phyloP scores from a whole-genome alignment of 2,888 invertebrate genomes.

The Geophilus truncorum region DNA sequence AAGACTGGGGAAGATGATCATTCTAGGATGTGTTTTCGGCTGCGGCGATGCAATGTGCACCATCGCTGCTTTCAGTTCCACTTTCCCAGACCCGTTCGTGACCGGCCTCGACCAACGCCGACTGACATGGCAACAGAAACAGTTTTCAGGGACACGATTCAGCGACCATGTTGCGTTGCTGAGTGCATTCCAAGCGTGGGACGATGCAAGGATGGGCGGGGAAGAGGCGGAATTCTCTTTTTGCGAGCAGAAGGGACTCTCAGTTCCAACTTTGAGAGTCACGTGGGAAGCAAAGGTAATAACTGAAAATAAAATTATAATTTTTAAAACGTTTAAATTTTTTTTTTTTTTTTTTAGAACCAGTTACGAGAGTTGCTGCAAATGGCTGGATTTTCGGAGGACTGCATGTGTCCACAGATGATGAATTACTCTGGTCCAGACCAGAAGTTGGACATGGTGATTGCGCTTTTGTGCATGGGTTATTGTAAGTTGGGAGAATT shows the following conservation, averaged over 20 bases:
- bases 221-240: slow-evolving; percentile 68
- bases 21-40: slow-evolving; percentile 76
- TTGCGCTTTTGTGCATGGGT: slow-evolving; percentile 81
- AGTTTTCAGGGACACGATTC: slow-evolving; percentile 75
- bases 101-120: slow-evolving; percentile 56
- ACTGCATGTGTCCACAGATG: not conserved
- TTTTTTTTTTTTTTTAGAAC: slow-evolving; percentile 49
- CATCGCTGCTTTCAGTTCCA: slow-evolving; percentile 91
- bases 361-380: slow-evolving; percentile 59
- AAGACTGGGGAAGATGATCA: slow-evolving; percentile 92
- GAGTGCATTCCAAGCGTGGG: slow-evolving; percentile 74
- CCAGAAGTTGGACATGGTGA: slow-evolving; percentile 67
- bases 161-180: slow-evolving; percentile 96
- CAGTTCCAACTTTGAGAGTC: slow-evolving; percentile 79
- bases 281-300: slow-evolving; percentile 80
- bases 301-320: no score
- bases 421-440: slow-evolving; percentile 57
- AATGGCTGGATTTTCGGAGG: not conserved
- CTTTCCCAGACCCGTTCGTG: slow-evolving; percentile 71
- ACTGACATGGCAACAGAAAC: slow-evolving; percentile 75
- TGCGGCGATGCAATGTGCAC: slow-evolving; percentile 86
- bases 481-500: slow-evolving; percentile 59
- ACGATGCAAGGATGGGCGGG: slow-evolving; percentile 52
- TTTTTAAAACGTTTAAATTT: not conserved
- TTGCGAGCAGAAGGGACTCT: slow-evolving; percentile 87